Conservation (phyloP, 2,888 invertebrate genomes). For the Troilus luridus region DNA sequence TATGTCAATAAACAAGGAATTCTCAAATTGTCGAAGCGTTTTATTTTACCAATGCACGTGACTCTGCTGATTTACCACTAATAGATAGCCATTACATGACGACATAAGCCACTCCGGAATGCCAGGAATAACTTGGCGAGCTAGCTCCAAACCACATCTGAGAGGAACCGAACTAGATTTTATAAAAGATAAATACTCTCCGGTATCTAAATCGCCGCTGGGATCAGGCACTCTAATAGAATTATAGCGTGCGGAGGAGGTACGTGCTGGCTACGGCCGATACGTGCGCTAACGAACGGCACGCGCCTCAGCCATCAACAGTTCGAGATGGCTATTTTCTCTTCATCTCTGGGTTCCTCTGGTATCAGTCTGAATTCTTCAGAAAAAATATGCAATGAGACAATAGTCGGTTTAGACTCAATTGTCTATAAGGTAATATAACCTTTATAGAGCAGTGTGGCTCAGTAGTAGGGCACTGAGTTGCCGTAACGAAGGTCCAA, state of each 20-base stretch:
- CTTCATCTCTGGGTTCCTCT: background rate
- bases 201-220: background rate
- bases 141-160: background rate
- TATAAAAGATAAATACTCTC: background rate
- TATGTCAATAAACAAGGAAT: background rate
- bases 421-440: too few relatives aligned
- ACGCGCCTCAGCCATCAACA: constrained; percentile 18
- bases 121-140: background rate
- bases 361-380: background rate
- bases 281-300: constrained; percentile 23
- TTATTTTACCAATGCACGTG: background rate
- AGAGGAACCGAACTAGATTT: background rate
- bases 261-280: constrained; percentile 7
- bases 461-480: too few relatives aligned
- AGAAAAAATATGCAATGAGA: background rate
- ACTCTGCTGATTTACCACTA: background rate
- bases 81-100: background rate
- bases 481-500: too few relatives aligned
- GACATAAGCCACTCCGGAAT: constrained; percentile 34
- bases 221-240: background rate
- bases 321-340: background rate
- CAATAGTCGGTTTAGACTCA: too few relatives aligned
- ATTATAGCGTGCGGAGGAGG: constrained; percentile 12
- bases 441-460: too few relatives aligned
- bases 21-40: background rate